Evolutionary conservation across 2,888 invertebrate genomes (phyloP).

Genomic region (Plemyria rubiginata): DNA sequence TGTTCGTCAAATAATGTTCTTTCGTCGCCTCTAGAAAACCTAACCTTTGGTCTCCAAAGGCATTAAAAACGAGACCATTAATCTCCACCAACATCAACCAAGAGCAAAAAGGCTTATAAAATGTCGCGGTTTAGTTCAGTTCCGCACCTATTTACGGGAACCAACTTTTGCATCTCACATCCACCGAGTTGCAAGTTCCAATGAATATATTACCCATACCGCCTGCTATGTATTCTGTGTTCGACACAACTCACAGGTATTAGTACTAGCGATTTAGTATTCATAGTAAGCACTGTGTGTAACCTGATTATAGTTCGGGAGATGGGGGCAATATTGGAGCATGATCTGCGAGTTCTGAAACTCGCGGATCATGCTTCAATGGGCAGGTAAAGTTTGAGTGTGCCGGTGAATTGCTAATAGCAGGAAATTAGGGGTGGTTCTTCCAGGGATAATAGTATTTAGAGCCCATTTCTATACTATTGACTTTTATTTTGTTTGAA

Average conservation of each 20-base stretch:
- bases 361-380: neutral
- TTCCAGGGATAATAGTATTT: neutral
- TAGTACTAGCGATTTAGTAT: constrained; percentile 61
- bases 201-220: constrained; percentile 73
- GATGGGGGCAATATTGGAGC: constrained; percentile 31
- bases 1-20: neutral
- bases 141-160: constrained; percentile 8
- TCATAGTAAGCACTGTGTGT: constrained; percentile 57
- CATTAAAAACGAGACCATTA: constrained; percentile 6
- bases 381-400: constrained; percentile 32
- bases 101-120: constrained; percentile 10
- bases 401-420: constrained; percentile 23
- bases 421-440: constrained; percentile 15
- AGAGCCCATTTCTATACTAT: too few species aligned
- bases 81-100: constrained; percentile 3
- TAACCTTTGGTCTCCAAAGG: neutral
- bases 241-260: constrained; percentile 44
- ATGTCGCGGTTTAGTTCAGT: neutral
- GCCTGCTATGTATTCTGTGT: constrained; percentile 38
- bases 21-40: neutral
- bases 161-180: constrained; percentile 60
- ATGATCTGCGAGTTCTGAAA: constrained; percentile 39
- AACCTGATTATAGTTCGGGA: constrained; percentile 51
- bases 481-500: too few species aligned
- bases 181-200: constrained; percentile 60